A percentile compares a stretch with the other conserved stretches of the same genome.
Evolutionary conservation across 1,140 invertebrate species (phyloP).

Genomic region (Brachionus paranguensis): DNA sequence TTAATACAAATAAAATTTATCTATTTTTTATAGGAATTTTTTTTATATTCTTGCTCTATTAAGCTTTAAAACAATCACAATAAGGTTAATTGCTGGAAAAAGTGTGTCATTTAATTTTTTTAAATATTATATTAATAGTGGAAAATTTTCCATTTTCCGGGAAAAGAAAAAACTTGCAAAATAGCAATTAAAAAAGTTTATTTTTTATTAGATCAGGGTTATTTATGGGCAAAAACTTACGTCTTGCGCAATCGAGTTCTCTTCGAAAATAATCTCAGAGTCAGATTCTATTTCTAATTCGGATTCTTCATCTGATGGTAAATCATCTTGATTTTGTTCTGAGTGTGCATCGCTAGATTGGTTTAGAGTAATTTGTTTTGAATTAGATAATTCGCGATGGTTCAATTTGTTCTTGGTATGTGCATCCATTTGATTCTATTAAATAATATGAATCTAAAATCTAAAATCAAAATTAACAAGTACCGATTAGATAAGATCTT

Average conservation of each 20-base stretch:
- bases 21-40: background rate
- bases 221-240: background rate
- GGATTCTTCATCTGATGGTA: background rate
- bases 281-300: slow-evolving; percentile 11
- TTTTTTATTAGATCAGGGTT: background rate
- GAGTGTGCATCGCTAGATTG: background rate
- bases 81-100: background rate
- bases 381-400: background rate
- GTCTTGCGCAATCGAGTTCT: background rate
- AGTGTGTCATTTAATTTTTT: background rate
- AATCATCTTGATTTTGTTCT: background rate
- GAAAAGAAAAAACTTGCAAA: background rate
- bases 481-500: background rate
- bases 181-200: background rate
- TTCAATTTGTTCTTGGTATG: background rate
- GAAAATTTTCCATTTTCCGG: background rate
- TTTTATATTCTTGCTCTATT: background rate
- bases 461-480: background rate
- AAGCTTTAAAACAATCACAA: background rate
- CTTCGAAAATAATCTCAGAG: background rate
- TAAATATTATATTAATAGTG: background rate
- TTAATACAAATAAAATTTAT: background rate
- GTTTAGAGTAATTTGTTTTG: background rate
- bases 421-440: slow-evolving; percentile 1
- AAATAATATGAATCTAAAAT: background rate